Evolutionary conservation across 1,140 invertebrate genomes (phyloP).

Genomic region (Bombus difficillimus): DNA sequence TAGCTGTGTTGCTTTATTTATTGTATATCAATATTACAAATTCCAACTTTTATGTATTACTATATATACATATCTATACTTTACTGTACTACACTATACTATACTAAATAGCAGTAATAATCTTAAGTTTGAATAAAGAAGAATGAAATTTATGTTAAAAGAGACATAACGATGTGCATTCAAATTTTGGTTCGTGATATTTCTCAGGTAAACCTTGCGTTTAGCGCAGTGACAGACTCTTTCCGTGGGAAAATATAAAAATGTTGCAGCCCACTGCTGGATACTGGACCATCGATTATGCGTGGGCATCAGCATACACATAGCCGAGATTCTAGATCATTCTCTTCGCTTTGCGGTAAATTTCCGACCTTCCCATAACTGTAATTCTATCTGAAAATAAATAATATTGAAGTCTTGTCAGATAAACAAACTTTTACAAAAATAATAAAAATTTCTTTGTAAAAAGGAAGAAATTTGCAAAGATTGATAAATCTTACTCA

Average conservation of each 20-base stretch:
- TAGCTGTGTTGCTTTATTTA: too few species aligned
- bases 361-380: not conserved
- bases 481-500: too few species aligned
- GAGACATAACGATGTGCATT: not conserved
- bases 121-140: not conserved
- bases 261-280: not conserved
- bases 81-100: too few species aligned
- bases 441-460: too few species aligned
- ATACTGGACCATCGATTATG: not conserved
- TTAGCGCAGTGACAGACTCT: not conserved
- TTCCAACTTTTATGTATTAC: too few species aligned
- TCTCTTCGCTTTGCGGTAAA: not conserved
- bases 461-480: too few species aligned
- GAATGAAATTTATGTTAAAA: not conserved
- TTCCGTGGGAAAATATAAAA: constrained; percentile 44
- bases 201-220: constrained; percentile 15
- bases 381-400: too few species aligned
- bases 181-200: not conserved
- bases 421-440: too few species aligned
- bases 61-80: too few species aligned
- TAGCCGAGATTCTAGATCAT: not conserved
- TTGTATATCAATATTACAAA: too few species aligned
- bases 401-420: too few species aligned
- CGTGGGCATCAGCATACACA: not conserved
- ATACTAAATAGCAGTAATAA: not conserved